Percentiles rank a stretch among this genome's conserved stretches.
Conservation (phyloP, 2,797 vertebrate genomes). For the Danio albolineatus region DNA sequence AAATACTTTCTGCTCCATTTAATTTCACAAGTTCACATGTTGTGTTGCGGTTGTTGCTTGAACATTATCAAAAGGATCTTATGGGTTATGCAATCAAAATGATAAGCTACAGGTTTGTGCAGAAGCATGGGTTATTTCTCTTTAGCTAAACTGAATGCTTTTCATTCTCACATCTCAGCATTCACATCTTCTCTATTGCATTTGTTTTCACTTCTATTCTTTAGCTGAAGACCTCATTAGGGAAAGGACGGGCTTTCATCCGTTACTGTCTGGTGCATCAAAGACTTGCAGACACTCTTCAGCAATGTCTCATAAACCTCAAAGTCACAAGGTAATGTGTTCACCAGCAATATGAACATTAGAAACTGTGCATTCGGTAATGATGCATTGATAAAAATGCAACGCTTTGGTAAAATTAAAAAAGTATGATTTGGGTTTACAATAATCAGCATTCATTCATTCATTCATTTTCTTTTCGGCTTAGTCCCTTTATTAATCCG, state of each 20-base stretch:
- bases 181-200: background rate
- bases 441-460: too few species aligned
- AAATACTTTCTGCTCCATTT: too few species aligned
- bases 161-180: background rate
- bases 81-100: background rate
- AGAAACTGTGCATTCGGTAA: background rate
- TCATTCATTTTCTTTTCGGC: too few species aligned
- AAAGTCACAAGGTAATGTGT: conserved; percentile 87
- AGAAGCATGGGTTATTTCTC: background rate
- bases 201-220: conserved; percentile 32
- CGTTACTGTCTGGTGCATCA: conserved; percentile 95
- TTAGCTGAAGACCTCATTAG: conserved; percentile 93
- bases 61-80: background rate
- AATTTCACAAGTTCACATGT: too few species aligned
- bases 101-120: background rate
- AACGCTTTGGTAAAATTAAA: background rate
- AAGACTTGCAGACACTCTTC: conserved; percentile 93
- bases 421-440: background rate
- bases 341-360: background rate
- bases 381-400: background rate
- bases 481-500: too few species aligned
- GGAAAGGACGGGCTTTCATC: conserved; percentile 94
- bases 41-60: too few species aligned
- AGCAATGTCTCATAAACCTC: conserved; percentile 95
- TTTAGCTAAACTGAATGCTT: background rate